Evolutionary conservation across 2,888 invertebrate genomes (phyloP), one percentile per base, ranked within the genome.

Genomic region (Leptothorax acervorum): DNA sequence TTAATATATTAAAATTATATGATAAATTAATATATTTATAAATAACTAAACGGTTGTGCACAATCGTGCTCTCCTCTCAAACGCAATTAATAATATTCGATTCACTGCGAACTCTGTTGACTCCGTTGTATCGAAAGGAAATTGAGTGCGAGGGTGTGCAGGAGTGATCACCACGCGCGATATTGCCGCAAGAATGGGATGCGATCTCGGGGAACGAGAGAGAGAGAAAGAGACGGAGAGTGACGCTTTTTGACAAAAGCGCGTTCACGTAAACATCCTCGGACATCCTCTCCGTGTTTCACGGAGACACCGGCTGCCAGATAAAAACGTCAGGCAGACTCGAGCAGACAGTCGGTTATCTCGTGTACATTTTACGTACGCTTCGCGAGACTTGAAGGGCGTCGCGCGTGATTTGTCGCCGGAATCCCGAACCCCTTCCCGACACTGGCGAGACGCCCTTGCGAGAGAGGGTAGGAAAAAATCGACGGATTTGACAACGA

Each of bases 371-470:
- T 87, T 89, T 83, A 83, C 82, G 68, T 83, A 82, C 85, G 84
- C 35, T 68, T 85, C 82, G 87, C 76, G 60, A 86, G 39, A 81
- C 63, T 83, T 84, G 84, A 82, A 68, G 87, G 79, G 71, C 85
- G 81, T 87, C 68, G 84, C 83, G 78, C 84, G 85, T 84, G 89
- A 89, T 89, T 89, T 85, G 89, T 88, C 85, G 78, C 57, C 57
- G 66, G 75, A n/a, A n/a, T 39, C 75, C 65, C 70, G 23, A 31
- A 53, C 60, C 62, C 57, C 18, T 70, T 79, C 55, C 81, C 42
- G 70, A 57, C 62, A 31, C 23, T 48, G 70, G 39, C 60, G 60
- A 71, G 60, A 60, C 60, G 28, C 71, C 60, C 35, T 48, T 78
- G n/a, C 28, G 45, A 18, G 55, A 12, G 31, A 31, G 45, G 6